Base-by-base conservation (phyloP, 92 coral and sea anemone species). In the Porites lobata region DNA sequence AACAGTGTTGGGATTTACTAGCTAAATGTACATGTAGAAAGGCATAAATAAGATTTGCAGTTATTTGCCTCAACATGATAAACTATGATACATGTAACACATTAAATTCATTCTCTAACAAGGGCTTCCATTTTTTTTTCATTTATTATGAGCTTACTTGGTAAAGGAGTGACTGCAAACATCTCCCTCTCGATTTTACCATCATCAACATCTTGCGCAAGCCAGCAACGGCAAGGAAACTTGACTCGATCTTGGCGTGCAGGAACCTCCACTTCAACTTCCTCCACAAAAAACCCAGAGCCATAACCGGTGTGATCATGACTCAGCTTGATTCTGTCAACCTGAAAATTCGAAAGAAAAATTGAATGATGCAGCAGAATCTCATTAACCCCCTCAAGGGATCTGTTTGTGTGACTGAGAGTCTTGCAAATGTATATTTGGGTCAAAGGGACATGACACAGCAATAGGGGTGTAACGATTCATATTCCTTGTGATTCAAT, bases 241-340 rank as follows among this genome's bases (percentile, higher is more conserved):
- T 96, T 98, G 53, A 98, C 98, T 67, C 96, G 90, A 72, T 98
- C 99, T 66, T 94, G 94, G 6, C 96, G 94, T 14, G 96, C 96
- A 1, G 99, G 99, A 13, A 98, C 95, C 82, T 98, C 99, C n/a
- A 98, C 96, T 69, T 98, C 99, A 6, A 98, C 99, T 65, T 98
- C 99, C 67, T 98, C 99, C 43, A 98, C 99, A 81, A 91, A 98
- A 90, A 98, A 98, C 5, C 99, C 99, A 24, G 99, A 98, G 0
- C 99, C 99, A 64, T 98, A 95, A 3, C 99, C 99, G 1, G 98
- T 94, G 86, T 98, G 99, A 74, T 98, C 99, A 74, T 98, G 99
- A 72, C 99, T 98, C 8, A 98, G 86, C 90, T 98, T 98, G 82
- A 98, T 98, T 68, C 99, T 93, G 82, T 98, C 99, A 70, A 98